Base-by-base conservation (phyloP, 2,797 vertebrate genomes). In the Artibeus jamaicensis region DNA sequence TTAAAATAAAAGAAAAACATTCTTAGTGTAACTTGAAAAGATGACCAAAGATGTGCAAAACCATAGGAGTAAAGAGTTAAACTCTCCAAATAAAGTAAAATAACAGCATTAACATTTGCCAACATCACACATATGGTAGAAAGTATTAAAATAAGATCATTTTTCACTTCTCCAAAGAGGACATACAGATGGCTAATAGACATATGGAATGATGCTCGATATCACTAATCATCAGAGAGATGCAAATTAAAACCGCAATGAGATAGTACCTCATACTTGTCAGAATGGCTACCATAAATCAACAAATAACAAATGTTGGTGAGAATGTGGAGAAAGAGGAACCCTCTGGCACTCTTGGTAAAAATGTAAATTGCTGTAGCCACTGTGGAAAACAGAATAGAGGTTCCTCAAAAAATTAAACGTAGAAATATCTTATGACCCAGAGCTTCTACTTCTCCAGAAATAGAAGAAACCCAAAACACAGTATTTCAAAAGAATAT, bases 1-100 rank as follows among this genome's bases (percentile, higher is more conserved):
- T 42, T 91, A 71, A 91, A 91, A n/a, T 85, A 91, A 89, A 48
- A 48, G 7, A 67, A 96, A 94, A 83, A 44, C 6, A 77, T 9
- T 42, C 29, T 29, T 46, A 42, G 4, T 44, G 19, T 89, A 65
- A 67, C 82, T 48, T 78, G 9, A 55, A 96, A 53, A 62, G 19
- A 84, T 48, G 37, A 89, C 81, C 62, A 67, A n/a, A 67, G 92
- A 85, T 65, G 62, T 62, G 19, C 6, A 86, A 95, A 77, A 93
- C 76, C 29, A 53, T 6, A 44, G 16, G 29, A 67, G 67, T 73
- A 68, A 96, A 90, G 19, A 79, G 86, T 78, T 67, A 46, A 78
- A 48, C 1, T 71, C 24, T 76, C 34, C 14, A 92, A 73, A 32
- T 68, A 86, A 74, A 73, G 37, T 16, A 42, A 65, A 82, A 85